Percentiles rank a stretch among this genome's conserved stretches.
Evolutionary conservation across 2,797 vertebrate species (phyloP).

Genomic region (Clamator glandarius): DNA sequence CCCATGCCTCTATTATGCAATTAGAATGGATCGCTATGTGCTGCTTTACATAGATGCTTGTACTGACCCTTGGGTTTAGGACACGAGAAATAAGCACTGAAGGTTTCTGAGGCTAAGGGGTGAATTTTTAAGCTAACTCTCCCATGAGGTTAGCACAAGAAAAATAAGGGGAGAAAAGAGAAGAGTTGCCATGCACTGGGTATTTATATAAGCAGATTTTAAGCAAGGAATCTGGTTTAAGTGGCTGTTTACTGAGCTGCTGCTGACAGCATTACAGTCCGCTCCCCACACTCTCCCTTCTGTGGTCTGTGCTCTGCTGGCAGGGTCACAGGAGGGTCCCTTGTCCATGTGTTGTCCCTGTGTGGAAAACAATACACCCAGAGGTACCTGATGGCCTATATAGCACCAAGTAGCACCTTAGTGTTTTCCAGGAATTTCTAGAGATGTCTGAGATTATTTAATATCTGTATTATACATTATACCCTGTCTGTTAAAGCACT

Average conservation of each 20-base stretch:
- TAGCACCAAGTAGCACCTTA: neutral
- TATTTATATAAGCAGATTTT: neutral
- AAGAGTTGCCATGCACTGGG: neutral
- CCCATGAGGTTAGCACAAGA: neutral
- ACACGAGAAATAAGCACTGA: neutral
- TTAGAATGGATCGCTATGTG: neutral
- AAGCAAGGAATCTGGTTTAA: neutral
- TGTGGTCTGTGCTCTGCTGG: rapidly evolving
- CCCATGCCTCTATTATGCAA: neutral
- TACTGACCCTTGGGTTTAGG: neutral
- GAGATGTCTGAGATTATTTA: neutral
- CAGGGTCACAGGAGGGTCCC: rapidly evolving
- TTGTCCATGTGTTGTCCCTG: neutral
- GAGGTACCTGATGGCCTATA: rapidly evolving
- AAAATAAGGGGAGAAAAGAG: neutral
- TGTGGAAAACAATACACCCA: neutral
- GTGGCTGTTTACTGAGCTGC: neutral
- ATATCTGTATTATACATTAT: neutral
- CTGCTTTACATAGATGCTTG: neutral
- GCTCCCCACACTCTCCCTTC: neutral
- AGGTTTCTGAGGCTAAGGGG: too few species aligned
- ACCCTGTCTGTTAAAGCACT: neutral
- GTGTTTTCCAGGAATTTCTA: neutral
- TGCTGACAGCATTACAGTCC: rapidly evolving
- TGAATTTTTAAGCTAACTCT: neutral